Evolutionary conservation across 2,888 invertebrate genomes (phyloP).

Genomic region (Rotaria sp.): DNA sequence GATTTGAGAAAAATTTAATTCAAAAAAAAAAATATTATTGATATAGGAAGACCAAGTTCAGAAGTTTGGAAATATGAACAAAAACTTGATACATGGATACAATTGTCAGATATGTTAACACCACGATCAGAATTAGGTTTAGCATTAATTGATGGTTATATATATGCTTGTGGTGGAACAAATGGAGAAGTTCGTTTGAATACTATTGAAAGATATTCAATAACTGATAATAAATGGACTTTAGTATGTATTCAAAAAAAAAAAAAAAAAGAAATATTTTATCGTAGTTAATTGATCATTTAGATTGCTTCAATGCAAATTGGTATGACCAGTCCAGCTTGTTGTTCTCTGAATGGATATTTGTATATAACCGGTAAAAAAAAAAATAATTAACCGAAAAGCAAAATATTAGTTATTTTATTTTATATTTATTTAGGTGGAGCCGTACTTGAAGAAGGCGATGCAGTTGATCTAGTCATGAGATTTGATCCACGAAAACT

Average conservation of each 20-base stretch:
- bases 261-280: not conserved
- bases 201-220: constrained; percentile 58
- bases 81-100: constrained; percentile 57
- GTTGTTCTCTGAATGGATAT: constrained; percentile 55
- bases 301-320: constrained; percentile 54
- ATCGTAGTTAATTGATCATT: not conserved
- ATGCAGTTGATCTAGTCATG: constrained; percentile 57
- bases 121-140: constrained; percentile 58
- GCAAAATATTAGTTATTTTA: not conserved
- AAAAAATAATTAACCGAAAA: not conserved
- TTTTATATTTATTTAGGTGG: constrained; percentile 51
- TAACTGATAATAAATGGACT: constrained; percentile 56
- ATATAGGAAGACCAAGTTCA: constrained; percentile 51
- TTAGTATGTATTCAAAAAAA: constrained; percentile 45
- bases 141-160: constrained; percentile 58
- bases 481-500: constrained; percentile 55
- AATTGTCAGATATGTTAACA: constrained; percentile 58
- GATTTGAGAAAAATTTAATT: not conserved
- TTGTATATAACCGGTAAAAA: constrained; percentile 57
- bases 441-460: constrained; percentile 58
- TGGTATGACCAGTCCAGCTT: constrained; percentile 58
- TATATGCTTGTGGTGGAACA: constrained; percentile 60
- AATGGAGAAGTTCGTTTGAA: constrained; percentile 56
- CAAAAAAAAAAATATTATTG: not conserved
- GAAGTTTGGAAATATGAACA: constrained; percentile 58